Conservation (phyloP, 2,888 invertebrate genomes). For the Luperina testacea region DNA sequence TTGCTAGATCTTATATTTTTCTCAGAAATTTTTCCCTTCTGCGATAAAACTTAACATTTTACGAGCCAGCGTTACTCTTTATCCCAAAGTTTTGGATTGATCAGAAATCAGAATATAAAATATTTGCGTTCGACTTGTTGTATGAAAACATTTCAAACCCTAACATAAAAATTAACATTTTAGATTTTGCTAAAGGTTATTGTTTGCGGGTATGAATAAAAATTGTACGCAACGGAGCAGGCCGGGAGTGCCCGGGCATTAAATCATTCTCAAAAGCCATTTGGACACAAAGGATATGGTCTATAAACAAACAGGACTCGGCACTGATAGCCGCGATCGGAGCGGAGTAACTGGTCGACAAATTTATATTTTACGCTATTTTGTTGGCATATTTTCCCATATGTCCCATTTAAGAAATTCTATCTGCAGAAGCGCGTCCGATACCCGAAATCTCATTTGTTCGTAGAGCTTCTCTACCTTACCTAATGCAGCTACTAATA, state of each 20-base stretch:
- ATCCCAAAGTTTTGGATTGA: conserved; percentile 65
- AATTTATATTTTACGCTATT: conserved; percentile 76
- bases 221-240: conserved; percentile 73
- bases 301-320: conserved; percentile 85
- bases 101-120: conserved; percentile 66
- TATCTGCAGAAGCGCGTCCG: conserved; percentile 74
- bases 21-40: conserved; percentile 68
- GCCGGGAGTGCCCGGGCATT: conserved; percentile 75
- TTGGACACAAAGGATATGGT: conserved; percentile 85
- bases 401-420: conserved; percentile 73
- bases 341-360: conserved; percentile 74
- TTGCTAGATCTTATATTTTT: conserved; percentile 72
- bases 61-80: conserved; percentile 69
- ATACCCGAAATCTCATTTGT: conserved; percentile 79
- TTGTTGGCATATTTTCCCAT: conserved; percentile 73
- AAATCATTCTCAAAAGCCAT: conserved; percentile 84
- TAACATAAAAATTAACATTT: conserved; percentile 70
- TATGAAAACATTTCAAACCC: conserved; percentile 62
- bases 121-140: conserved; percentile 59
- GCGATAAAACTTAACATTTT: conserved; percentile 71
- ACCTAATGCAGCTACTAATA: conserved; percentile 86
- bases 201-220: conserved; percentile 78
- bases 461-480: conserved; percentile 75
- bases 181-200: conserved; percentile 73
- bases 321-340: conserved; percentile 77